A percentile compares a stretch with the other conserved stretches of the same genome.
These are phyloP conservation scores for Solenodon paradoxus DNA, from an alignment of 2,113 vertebrate genomes.

Conservation along the genomic window DNA sequence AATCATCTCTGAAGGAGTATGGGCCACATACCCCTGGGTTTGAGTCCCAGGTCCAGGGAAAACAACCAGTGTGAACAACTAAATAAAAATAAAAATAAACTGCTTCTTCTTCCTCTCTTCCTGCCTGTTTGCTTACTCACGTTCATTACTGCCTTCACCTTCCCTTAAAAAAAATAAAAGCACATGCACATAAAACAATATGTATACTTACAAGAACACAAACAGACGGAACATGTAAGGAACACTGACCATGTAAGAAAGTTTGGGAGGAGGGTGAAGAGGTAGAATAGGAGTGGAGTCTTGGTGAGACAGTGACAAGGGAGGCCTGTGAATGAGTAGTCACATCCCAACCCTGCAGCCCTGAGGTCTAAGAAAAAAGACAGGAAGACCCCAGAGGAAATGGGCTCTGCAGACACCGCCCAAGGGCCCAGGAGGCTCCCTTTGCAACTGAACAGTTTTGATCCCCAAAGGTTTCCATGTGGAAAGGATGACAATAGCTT, in stretches of 20 bases:
- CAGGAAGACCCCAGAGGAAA: background rate
- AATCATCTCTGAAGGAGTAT: too few relatives aligned
- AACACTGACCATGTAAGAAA: background rate
- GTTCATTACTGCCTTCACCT: too few relatives aligned
- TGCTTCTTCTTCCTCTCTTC: too few relatives aligned
- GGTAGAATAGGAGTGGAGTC: too few relatives aligned
- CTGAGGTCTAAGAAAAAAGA: background rate
- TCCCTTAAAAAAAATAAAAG: too few relatives aligned
- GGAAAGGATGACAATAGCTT: background rate
- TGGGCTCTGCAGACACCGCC: background rate
- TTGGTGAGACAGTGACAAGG: background rate
- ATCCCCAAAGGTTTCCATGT: background rate
- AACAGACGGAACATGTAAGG: background rate
- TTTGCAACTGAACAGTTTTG: background rate
- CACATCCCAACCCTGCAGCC: background rate
- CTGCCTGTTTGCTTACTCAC: too few relatives aligned
- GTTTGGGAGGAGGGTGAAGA: background rate
- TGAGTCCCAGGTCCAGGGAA: too few relatives aligned
- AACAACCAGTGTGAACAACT: too few relatives aligned
- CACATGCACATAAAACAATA: background rate
- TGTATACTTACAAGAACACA: background rate
- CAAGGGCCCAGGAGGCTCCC: background rate
- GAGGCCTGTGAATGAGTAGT: background rate
- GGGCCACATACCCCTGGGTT: too few relatives aligned
- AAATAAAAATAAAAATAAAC: too few relatives aligned